phyloP scores from a whole-genome alignment of 53 echinoderm and acorn worm species.

The Antedon mediterranea region DNA sequence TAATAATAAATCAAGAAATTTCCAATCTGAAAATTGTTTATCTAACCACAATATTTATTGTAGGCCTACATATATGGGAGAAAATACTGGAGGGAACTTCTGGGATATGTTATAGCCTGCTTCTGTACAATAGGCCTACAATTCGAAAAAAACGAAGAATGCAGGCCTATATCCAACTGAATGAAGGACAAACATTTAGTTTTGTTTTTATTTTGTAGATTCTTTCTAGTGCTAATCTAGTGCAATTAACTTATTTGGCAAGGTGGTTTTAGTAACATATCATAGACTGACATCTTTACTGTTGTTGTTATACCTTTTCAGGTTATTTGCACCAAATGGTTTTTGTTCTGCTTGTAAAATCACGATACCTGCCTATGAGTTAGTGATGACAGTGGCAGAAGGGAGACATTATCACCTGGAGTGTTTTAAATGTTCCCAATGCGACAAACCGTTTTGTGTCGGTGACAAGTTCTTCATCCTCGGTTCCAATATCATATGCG shows the following conservation, averaged over 20 bases:
- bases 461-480: conserved; percentile 74
- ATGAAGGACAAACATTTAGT: too few relatives aligned
- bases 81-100: too few relatives aligned
- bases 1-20: too few relatives aligned
- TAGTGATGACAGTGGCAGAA: conserved; percentile 63
- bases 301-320: too few relatives aligned
- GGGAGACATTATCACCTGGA: conserved; percentile 63
- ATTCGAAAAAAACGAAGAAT: too few relatives aligned
- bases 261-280: neutral
- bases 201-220: neutral
- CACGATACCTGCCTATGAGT: conserved; percentile 71
- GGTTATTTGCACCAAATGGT: conserved; percentile 79
- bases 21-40: too few relatives aligned
- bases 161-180: too few relatives aligned
- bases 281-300: neutral
- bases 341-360: conserved; percentile 71
- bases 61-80: too few relatives aligned
- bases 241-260: neutral
- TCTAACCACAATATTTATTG: too few relatives aligned
- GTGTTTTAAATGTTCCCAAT: conserved; percentile 91
- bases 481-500: conserved; percentile 61
- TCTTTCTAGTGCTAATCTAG: neutral
- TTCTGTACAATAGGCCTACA: too few relatives aligned
- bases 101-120: too few relatives aligned
- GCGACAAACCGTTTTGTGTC: conserved; percentile 91